Base-by-base conservation (phyloP, 2,797 vertebrate genomes). In the Acanthopagrus latus region DNA sequence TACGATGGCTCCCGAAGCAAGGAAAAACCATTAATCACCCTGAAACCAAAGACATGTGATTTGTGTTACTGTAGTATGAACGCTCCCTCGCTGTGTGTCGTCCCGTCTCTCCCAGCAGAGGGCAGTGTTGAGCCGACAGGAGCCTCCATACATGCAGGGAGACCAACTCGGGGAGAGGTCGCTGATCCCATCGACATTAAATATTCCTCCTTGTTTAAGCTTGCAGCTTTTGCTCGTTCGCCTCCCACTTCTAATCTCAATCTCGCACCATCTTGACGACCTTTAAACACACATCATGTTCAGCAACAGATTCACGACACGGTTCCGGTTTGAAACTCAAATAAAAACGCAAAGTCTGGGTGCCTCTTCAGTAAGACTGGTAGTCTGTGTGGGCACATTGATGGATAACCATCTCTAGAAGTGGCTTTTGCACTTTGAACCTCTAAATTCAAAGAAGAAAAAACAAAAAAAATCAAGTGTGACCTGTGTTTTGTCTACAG, bases 61-160 rank as follows among this genome's bases (percentile, higher is more conserved):
- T 59, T 51, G 14, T 21, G 44, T 11, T 17, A 38, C 7, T 33
- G 20, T 20, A 7, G 67, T 57, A 27, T 47, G 29, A 57, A 52
- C 10, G 65, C 29, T 38, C 20, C 46, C 52, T 51, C 29, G 38
- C 5, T 43, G n/a, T 38, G 33, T 74, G 33, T 74, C 27, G 55
- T 43, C 55, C 65, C 38, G 25, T 67, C 7, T 14, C 65, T 56
- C 6, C 67, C 90, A 88, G 80, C 59, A 91, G 91, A 72, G 88
- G 82, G 81, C 87, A 86, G 79, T 79, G 64, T 80, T 48, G 83
- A 62, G 21, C 64, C 56, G 14, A 10, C 59, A 66, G 71, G 18
- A 5, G 60, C 3, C 11, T 50, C 17, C 47, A 25, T 55, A 20
- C 5, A 8, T 1, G 3, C 9, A 33, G 57, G 20, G 2, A 64